phyloP scores from a whole-genome alignment of 2,888 invertebrate species.

The Dinocampus coccinellae region DNA sequence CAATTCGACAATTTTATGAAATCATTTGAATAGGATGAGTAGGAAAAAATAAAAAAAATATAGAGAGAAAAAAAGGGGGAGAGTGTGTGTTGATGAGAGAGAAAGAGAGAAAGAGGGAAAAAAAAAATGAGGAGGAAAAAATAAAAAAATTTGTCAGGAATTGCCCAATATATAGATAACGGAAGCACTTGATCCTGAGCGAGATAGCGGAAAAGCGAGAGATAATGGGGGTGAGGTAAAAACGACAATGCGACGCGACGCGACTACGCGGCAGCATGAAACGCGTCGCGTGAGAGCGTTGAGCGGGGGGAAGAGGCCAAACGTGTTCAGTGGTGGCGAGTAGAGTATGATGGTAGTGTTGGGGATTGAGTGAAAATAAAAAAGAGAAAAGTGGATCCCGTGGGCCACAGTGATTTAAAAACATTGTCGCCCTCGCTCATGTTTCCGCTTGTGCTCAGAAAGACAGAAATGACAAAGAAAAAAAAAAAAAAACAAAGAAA shows the following conservation, averaged over 20 bases:
- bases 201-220: constrained; percentile 26
- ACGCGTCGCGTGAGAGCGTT: constrained; percentile 23
- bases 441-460: constrained; percentile 21
- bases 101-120: not conserved
- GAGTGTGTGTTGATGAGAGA: not conserved
- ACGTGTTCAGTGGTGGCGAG: not conserved
- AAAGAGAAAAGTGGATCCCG: constrained; percentile 19
- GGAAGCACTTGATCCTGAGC: constrained; percentile 32
- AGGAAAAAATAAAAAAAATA: not conserved
- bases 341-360: constrained; percentile 6
- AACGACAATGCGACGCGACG: constrained; percentile 36
- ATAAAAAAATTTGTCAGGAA: constrained; percentile 29
- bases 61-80: not conserved
- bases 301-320: not conserved
- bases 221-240: constrained; percentile 33
- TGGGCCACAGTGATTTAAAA: constrained; percentile 41
- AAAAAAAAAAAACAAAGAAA: not conserved
- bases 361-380: not conserved
- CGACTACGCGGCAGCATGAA: constrained; percentile 40
- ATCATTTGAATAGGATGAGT: not conserved
- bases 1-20: constrained; percentile 16
- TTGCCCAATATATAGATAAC: constrained; percentile 16
- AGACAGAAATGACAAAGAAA: not conserved
- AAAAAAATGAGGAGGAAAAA: not conserved
- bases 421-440: constrained; percentile 37